Base-by-base conservation (phyloP, 30 jellyfish, hydroid and myxozoan species). In the Morbakka virulenta region DNA sequence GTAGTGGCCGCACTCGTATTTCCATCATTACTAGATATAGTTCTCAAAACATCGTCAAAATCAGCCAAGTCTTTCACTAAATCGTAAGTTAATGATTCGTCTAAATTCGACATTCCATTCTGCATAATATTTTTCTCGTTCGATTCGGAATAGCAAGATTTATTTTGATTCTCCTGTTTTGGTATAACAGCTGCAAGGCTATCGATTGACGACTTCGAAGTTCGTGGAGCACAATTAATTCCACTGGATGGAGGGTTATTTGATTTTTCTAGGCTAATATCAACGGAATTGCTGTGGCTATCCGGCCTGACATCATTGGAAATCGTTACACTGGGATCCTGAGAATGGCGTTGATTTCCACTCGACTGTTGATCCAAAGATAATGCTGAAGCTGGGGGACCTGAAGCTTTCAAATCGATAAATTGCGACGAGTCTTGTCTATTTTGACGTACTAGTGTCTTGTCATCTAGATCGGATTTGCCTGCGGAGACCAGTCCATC, bases 11-110 rank as follows among this genome's bases (percentile, higher is more conserved):
- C 26, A 6, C 30, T 62, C 14, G 84, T 47, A 14, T 81, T 36
- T 35, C 85, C 41, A 2, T 35, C 57, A 49, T 35, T 76, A 14
- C 76, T 89, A 4, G 95, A 85, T 12, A 85, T 85, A 76, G 75
- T 85, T 51, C 76, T 77, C 25, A 85, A 68, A 68, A 85, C 82
- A 41, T 84, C 95, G 14, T 85, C 95, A 76, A 85, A 85, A 68
- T 76, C 95, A 50, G 75, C 95, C 65, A 68, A 85, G 72, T 77
- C 95, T 41, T 76, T 74, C 52, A 62, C 84, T n/a, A 85, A 48
- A 14, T 51, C 76, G 50, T 62, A 84, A 2, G 81, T 33, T 49
- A 76, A 68, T 26, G 53, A 29, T 35, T 84, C 89, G 22, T 75
- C 95, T 20, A 69, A 68, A 27, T 85, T 87, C 4, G 89, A 28